These are phyloP conservation scores for Rhinopithecus roxellana DNA, from an alignment of 2,113 vertebrate species.

Conservation along the genomic window DNA sequence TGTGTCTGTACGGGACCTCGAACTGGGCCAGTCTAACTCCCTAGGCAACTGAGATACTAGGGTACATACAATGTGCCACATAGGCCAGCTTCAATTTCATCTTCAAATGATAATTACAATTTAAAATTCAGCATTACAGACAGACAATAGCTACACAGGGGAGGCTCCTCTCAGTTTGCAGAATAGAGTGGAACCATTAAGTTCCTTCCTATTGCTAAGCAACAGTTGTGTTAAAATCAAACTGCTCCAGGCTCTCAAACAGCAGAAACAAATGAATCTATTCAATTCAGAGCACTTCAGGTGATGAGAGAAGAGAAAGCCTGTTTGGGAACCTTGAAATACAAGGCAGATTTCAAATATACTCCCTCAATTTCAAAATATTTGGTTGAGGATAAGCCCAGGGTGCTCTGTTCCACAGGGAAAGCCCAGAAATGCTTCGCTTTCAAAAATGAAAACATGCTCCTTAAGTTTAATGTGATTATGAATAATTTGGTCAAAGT, in stretches of 20 bases:
- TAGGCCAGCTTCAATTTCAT: constrained; percentile 45
- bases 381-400: constrained; percentile 12
- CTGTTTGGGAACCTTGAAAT: constrained; percentile 54
- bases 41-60: not conserved
- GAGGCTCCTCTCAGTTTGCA: constrained; percentile 54
- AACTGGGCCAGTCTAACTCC: not conserved
- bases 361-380: not conserved
- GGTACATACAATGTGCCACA: constrained; percentile 31
- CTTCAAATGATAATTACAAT: constrained; percentile 60
- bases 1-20: not conserved
- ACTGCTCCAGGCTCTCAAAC: constrained; percentile 58
- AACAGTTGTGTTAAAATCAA: constrained; percentile 76
- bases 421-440: not conserved
- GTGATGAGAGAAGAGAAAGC: constrained; percentile 53
- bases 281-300: constrained; percentile 53
- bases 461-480: not conserved
- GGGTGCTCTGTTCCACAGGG: not conserved
- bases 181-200: constrained; percentile 56
- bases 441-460: constrained; percentile 25
- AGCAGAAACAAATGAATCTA: constrained; percentile 65
- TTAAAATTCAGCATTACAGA: constrained; percentile 64
- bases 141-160: constrained; percentile 66
- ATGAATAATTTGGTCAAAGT: not conserved
- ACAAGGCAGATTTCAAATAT: constrained; percentile 48
- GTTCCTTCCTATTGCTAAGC: constrained; percentile 76